These are phyloP conservation scores for Pseudococcus longispinus DNA, from an alignment of 2,888 invertebrate genomes.

Conservation along the genomic window DNA sequence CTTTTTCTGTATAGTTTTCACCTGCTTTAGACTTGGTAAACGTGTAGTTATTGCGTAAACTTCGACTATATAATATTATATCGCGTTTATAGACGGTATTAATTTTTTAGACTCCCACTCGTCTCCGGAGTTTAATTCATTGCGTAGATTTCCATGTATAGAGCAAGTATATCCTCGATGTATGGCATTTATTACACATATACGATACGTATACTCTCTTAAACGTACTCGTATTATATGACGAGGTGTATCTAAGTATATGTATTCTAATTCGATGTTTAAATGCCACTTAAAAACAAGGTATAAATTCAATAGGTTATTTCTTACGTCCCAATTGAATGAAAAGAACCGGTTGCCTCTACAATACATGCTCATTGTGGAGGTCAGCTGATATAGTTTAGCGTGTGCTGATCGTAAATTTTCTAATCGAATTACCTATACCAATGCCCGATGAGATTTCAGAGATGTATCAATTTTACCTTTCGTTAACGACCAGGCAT, in stretches of 20 bases:
- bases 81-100: not conserved
- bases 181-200: not conserved
- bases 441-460: not conserved
- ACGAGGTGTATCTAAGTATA: not conserved
- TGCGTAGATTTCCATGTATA: not conserved
- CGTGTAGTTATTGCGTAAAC: not conserved
- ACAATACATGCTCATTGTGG: not conserved
- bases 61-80: not conserved
- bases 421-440: not conserved
- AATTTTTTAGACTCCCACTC: not conserved
- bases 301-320: slow-evolving; percentile 18
- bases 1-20: not conserved
- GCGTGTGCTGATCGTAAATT: slow-evolving; percentile 39
- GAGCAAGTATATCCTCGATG: not conserved
- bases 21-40: not conserved
- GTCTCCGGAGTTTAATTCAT: not conserved
- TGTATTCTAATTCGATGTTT: slow-evolving; percentile 27
- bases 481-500: not conserved
- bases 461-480: not conserved
- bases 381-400: slow-evolving; percentile 12
- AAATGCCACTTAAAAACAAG: slow-evolving; percentile 38
- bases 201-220: not conserved
- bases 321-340: slow-evolving; percentile 9
- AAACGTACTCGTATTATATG: no score
- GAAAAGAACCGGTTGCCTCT: slow-evolving; percentile 18